phyloP scores from a whole-genome alignment of 2,888 invertebrate species.

The Tortricodes alternella region DNA sequence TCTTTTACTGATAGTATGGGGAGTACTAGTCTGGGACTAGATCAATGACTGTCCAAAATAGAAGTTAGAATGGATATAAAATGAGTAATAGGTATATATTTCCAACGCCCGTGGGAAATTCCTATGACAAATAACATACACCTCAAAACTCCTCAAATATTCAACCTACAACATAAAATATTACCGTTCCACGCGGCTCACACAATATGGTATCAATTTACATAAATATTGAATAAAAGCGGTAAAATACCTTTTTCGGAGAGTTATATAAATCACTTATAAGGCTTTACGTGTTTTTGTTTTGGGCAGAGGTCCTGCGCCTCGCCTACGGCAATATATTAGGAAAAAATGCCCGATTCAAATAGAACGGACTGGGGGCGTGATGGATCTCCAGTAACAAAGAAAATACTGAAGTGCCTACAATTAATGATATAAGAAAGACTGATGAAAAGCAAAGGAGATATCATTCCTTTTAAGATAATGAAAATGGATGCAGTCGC shows the following conservation, averaged over 20 bases:
- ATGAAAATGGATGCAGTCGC: background rate
- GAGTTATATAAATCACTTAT: background rate
- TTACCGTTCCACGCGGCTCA: background rate
- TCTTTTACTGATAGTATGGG: no score
- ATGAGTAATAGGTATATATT: no score
- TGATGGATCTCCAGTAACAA: conserved; percentile 1
- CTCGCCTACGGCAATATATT: background rate
- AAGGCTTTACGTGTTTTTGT: background rate
- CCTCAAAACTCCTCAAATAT: background rate
- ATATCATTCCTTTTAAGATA: background rate
- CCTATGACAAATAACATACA: background rate
- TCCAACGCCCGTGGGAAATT: background rate
- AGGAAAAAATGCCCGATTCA: background rate
- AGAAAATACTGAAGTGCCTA: background rate
- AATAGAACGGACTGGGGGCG: background rate
- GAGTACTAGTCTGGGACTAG: no score
- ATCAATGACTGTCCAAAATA: no score
- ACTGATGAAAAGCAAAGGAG: background rate
- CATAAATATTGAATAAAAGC: background rate
- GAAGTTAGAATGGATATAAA: no score
- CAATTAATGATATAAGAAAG: background rate
- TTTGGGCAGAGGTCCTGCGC: background rate
- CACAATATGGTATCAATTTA: conserved; percentile 1
- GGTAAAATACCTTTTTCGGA: background rate
- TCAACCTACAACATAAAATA: background rate